Conservation (phyloP, 2,888 invertebrate species). For the Penaeus monodon region DNA sequence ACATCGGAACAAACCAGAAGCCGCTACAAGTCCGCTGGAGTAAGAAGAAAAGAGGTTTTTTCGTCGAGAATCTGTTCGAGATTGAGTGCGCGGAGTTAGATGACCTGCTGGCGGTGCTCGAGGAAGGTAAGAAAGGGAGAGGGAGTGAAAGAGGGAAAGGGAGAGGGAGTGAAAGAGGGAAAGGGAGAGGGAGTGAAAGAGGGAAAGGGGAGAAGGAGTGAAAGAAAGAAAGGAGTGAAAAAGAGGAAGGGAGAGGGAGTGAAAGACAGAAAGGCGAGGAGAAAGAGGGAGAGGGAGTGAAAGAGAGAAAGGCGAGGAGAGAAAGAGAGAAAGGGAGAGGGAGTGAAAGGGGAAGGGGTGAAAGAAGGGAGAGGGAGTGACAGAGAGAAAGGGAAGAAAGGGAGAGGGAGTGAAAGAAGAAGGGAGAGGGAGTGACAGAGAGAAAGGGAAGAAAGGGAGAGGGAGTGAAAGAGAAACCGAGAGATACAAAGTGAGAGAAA, state of each 20-base stretch:
- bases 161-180: neutral
- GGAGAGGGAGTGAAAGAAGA: neutral
- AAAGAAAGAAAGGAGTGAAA: neutral
- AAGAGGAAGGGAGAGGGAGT: neutral
- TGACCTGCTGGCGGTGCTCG: conserved; percentile 90
- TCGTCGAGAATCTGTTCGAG: conserved; percentile 95
- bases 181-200: neutral
- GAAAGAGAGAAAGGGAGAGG: neutral
- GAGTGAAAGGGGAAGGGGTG: neutral
- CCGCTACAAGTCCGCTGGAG: conserved; percentile 93
- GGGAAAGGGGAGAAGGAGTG: neutral
- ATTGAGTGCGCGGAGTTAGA: conserved; percentile 94
- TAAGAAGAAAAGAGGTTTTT: conserved; percentile 91
- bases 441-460: too few species aligned
- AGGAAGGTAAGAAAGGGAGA: conserved; percentile 80
- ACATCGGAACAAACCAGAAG: conserved; percentile 85
- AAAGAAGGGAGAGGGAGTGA: neutral
- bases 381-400: neutral
- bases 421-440: neutral
- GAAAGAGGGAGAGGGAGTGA: neutral
- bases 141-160: neutral
- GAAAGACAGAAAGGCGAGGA: neutral
- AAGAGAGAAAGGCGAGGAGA: neutral
- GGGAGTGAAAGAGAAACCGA: neutral
- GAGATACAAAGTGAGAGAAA: too few species aligned